Evolutionary conservation across 1,140 invertebrate species (phyloP).

Genomic region (Phthorimaea operculella): DNA sequence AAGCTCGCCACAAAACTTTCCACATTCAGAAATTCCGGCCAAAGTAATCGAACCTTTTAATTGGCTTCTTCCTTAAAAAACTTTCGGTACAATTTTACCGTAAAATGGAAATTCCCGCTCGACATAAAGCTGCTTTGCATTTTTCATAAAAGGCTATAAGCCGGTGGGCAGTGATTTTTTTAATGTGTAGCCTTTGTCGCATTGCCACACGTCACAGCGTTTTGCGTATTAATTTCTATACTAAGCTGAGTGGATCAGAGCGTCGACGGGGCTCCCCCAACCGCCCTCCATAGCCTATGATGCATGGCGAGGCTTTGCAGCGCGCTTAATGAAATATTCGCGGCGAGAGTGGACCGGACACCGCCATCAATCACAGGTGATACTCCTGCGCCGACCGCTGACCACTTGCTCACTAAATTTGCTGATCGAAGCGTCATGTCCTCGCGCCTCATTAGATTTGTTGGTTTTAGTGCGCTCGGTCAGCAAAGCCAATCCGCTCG

Average conservation of each 20-base stretch:
- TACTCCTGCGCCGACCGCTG: conserved; percentile 33
- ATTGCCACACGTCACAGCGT: conserved; percentile 27
- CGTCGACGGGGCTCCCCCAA: conserved; percentile 36
- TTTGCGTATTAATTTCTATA: conserved; percentile 54
- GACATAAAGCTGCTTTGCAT: too few relatives aligned
- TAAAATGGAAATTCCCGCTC: too few relatives aligned
- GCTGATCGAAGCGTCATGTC: neutral
- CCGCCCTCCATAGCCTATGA: conserved; percentile 35
- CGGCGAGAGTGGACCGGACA: conserved; percentile 50
- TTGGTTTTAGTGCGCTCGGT: neutral
- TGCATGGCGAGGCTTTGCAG: conserved; percentile 42
- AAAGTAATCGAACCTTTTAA: too few relatives aligned
- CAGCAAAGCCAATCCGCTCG: too few relatives aligned
- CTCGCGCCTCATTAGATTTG: neutral
- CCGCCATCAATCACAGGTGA: conserved; percentile 53
- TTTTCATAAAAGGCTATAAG: too few relatives aligned
- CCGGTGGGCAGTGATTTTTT: conserved; percentile 6
- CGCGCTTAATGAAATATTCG: conserved; percentile 64
- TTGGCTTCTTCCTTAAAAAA: too few relatives aligned
- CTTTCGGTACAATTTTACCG: too few relatives aligned
- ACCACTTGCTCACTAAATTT: conserved; percentile 22
- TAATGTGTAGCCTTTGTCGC: conserved; percentile 28
- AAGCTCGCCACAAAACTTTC: too few relatives aligned
- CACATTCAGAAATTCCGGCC: too few relatives aligned
- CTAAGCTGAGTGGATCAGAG: conserved; percentile 55